Conservation (phyloP, 2,888 invertebrate species). For the Cheilosia vulpina region DNA sequence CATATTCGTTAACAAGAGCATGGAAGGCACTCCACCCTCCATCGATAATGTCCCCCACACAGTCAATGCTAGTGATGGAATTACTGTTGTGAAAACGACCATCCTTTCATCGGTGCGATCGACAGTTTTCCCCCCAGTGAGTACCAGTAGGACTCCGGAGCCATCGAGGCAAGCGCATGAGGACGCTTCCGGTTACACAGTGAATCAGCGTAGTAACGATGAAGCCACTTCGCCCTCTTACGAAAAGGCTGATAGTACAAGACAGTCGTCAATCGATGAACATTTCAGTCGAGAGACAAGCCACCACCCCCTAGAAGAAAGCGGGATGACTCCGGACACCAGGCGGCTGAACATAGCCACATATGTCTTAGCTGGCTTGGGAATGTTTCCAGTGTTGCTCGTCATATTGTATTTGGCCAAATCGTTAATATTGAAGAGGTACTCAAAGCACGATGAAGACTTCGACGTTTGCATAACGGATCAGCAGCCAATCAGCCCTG, state of each 20-base stretch:
- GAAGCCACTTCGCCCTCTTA: conserved; percentile 5
- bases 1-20: conserved; percentile 83
- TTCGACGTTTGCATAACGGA: conserved; percentile 87
- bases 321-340: conserved; percentile 86
- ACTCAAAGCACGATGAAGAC: conserved; percentile 84
- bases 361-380: conserved; percentile 86
- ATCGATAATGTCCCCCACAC: conserved; percentile 78
- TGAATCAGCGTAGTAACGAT: not conserved
- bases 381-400: conserved; percentile 86
- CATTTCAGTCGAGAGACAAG: conserved; percentile 71
- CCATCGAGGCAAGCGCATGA: not conserved
- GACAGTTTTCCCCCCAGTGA: conserved; percentile 79
- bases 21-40: conserved; percentile 79
- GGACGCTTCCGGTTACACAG: not conserved
- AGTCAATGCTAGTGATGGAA: conserved; percentile 81
- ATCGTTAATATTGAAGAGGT: conserved; percentile 84
- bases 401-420: conserved; percentile 86
- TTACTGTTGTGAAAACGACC: conserved; percentile 85
- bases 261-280: not conserved
- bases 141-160: conserved; percentile 41
- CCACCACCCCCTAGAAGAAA: conserved; percentile 79
- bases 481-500: conserved; percentile 83
- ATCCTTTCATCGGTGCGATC: conserved; percentile 84
- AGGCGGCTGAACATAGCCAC: conserved; percentile 86
- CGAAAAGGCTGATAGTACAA: conserved; percentile 7